Conservation (phyloP, 1,140 invertebrate genomes). For the Coelopa frigida region DNA sequence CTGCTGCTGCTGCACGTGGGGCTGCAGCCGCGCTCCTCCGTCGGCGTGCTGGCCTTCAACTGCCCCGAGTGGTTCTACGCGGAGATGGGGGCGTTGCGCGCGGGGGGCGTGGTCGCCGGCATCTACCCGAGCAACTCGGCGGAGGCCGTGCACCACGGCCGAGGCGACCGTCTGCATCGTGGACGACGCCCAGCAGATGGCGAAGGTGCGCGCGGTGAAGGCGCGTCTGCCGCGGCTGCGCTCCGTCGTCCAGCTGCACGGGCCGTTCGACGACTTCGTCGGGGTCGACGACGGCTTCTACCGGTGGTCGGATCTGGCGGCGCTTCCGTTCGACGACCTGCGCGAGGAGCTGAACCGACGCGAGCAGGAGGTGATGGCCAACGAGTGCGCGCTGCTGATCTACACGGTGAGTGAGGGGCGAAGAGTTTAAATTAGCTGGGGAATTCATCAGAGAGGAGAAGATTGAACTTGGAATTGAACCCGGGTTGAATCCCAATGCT, state of each 20-base stretch:
- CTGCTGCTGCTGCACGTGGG: conserved; percentile 81
- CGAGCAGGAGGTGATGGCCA: conserved; percentile 62
- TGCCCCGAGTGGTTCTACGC: conserved; percentile 84
- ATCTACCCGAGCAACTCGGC: conserved; percentile 88
- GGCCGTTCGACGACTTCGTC: conserved; percentile 44
- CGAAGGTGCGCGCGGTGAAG: conserved; percentile 70
- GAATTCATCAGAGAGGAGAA: background rate
- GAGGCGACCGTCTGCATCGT: conserved; percentile 79
- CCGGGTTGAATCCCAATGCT: no score
- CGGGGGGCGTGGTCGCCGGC: conserved; percentile 80
- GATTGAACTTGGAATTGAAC: no score
- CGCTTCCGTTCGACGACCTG: conserved; percentile 52
- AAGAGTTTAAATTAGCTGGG: background rate
- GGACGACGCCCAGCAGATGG: conserved; percentile 77
- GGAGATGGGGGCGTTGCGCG: conserved; percentile 78
- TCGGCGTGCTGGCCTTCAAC: conserved; percentile 86
- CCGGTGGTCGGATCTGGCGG: conserved; percentile 73
- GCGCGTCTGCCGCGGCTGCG: conserved; percentile 65
- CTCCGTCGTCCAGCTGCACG: conserved; percentile 78
- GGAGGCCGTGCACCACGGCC: conserved; percentile 72
- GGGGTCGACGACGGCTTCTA: conserved; percentile 27
- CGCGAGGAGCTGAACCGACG: conserved; percentile 34
- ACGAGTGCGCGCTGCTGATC: conserved; percentile 84
- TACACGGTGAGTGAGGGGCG: conserved; percentile 55
- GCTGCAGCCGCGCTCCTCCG: conserved; percentile 67